Evolutionary conservation across 2,113 vertebrate genomes (phyloP), one percentile per base, ranked within the genome.

Genomic region (Spheniscus mendiculus): DNA sequence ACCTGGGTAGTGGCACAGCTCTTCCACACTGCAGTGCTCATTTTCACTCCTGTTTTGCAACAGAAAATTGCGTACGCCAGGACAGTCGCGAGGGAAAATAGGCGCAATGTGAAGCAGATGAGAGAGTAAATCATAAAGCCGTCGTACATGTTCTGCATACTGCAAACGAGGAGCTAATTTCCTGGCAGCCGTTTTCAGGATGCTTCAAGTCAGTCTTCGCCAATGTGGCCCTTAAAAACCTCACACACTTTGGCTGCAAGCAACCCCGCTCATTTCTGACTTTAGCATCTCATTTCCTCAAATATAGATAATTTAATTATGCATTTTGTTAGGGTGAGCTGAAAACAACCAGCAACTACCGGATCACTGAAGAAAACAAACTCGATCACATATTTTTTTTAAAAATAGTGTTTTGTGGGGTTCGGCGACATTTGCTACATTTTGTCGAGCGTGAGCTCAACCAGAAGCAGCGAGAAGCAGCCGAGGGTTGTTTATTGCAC

Each of bases 31-130:
- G 88, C 96, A 86, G 76, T 10, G 91, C 91, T 96, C 89, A 53
- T 95, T 94, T 86, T 94, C 73, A 16, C 84, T 93, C 77, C 89
- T 69, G 53, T 77, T 95, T 91, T 96, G 91, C 87, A 78, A 82
- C 78, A 83, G 84, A 91, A 83, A 86, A 76, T 61, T n/a, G 77
- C 11, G 12, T 62, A 56, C 58, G 18, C 90, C 89, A 34, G 87
- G 94, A 73, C 81, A 58, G 83, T 56, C 30, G 77, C 23, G 19
- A 55, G 87, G 93, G 89, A 94, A 69, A 81, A 69, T 2, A 83
- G 89, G 83, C 58, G n/a, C 87, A 79, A 76, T 47, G 89, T 89
- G 93, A 82, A 92, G 89, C 93, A 85, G 92, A 82, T 78, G 90
- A 96, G 90, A 29, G 77, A 87, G 91, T 92, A 91, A 94, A 87